Conservation (phyloP, 2,797 vertebrate genomes). For the Amblyraja radiata region DNA sequence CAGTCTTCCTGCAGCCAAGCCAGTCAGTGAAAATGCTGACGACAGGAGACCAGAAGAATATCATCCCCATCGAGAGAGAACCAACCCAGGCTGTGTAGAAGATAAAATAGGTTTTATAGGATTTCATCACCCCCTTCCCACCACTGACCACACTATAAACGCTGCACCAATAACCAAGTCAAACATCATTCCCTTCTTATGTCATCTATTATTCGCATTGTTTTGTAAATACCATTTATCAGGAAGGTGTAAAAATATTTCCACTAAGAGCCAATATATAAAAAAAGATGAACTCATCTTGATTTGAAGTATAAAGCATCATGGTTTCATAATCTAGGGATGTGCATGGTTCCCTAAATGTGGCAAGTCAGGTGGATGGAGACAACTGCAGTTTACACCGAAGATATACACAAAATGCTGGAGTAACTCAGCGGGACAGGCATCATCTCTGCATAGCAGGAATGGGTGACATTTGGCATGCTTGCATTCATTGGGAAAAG, state of each 20-base stretch:
- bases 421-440: too few relatives aligned
- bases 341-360: too few relatives aligned
- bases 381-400: too few relatives aligned
- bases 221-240: neutral
- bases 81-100: slow-evolving; percentile 80
- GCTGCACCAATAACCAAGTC: too few relatives aligned
- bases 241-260: neutral
- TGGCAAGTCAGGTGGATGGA: too few relatives aligned
- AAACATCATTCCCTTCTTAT: neutral
- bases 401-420: too few relatives aligned
- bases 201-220: neutral
- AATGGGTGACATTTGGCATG: too few relatives aligned
- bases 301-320: neutral
- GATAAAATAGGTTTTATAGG: neutral
- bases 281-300: neutral
- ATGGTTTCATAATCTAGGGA: neutral
- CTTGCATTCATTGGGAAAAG: too few relatives aligned
- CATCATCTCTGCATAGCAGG: too few relatives aligned
- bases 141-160: neutral
- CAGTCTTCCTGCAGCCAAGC: slow-evolving; percentile 87
- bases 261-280: neutral
- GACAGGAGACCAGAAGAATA: slow-evolving; percentile 94
- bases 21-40: slow-evolving; percentile 98
- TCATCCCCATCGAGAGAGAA: slow-evolving; percentile 94
- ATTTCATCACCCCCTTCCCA: neutral